These are phyloP conservation scores for Saccostrea echinata DNA, from an alignment of 1,140 invertebrate species.

Conservation along the genomic window DNA sequence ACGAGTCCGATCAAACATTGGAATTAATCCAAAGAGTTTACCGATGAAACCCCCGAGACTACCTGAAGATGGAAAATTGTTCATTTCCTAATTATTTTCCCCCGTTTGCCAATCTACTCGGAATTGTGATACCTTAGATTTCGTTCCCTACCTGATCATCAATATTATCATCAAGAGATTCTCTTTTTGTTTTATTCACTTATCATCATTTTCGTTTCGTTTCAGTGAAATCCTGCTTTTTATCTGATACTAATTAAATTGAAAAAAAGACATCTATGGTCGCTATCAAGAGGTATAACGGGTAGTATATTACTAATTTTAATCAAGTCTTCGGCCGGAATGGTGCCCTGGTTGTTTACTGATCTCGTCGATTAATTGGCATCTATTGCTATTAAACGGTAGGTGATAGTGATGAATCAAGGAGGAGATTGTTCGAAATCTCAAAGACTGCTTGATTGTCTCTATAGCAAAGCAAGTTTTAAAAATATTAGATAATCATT, in stretches of 20 bases:
- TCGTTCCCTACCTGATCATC: background rate
- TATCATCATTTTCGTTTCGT: slow-evolving; percentile 29
- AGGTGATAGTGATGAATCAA: background rate
- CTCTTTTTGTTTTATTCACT: slow-evolving; percentile 30
- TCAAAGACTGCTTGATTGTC: background rate
- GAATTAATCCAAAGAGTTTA: slow-evolving; percentile 35
- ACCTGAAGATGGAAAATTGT: slow-evolving; percentile 33
- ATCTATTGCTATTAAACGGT: slow-evolving; percentile 7
- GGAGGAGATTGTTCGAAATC: background rate
- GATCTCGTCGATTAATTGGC: slow-evolving; percentile 2
- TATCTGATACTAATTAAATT: slow-evolving; percentile 40
- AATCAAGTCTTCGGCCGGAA: background rate
- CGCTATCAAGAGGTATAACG: background rate
- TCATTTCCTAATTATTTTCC: slow-evolving; percentile 41
- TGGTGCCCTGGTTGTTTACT: background rate
- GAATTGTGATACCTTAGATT: slow-evolving; percentile 27
- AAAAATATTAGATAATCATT: no score
- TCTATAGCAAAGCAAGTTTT: background rate
- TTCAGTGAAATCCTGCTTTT: slow-evolving; percentile 22
- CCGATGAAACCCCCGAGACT: background rate
- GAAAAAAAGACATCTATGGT: slow-evolving; percentile 14
- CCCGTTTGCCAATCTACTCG: slow-evolving; percentile 27
- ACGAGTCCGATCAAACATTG: slow-evolving; percentile 7
- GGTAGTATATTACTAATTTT: slow-evolving; percentile 30
- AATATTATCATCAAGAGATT: background rate